A percentile compares a stretch with the other conserved stretches of the same genome.
Conservation (phyloP, 1,140 invertebrate species). For the Conus betulinus region DNA sequence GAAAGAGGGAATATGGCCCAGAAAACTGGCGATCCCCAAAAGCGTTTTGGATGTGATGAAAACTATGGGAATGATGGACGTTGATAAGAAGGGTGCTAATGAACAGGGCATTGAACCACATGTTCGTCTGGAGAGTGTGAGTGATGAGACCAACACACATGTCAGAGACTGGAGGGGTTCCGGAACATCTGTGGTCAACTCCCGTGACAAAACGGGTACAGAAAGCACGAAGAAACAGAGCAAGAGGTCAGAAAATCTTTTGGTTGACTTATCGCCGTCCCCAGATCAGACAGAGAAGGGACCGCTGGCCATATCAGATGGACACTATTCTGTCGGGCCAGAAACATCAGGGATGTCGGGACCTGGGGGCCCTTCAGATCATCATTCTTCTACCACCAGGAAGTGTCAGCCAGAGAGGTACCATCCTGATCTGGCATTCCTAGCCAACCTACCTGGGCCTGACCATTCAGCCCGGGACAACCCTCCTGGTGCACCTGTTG, state of each 20-base stretch:
- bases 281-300: neutral
- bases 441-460: neutral
- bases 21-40: neutral
- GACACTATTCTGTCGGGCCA: neutral
- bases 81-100: neutral
- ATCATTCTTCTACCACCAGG: neutral
- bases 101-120: neutral
- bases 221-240: no score
- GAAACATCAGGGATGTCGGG: neutral
- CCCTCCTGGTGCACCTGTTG: neutral
- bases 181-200: no score
- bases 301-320: neutral
- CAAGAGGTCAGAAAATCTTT: no score
- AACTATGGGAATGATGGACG: neutral
- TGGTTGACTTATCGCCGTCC: no score
- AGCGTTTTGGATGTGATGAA: neutral
- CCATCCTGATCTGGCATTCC: no score
- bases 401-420: neutral
- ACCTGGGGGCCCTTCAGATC: neutral
- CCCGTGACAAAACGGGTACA: no score
- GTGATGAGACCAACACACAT: no score
- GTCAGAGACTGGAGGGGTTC: no score
- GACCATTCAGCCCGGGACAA: neutral
- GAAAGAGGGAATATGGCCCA: neutral
- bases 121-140: neutral